Evolutionary conservation across 2,113 vertebrate species (phyloP).

Genomic region (Accipiter virgatus): DNA sequence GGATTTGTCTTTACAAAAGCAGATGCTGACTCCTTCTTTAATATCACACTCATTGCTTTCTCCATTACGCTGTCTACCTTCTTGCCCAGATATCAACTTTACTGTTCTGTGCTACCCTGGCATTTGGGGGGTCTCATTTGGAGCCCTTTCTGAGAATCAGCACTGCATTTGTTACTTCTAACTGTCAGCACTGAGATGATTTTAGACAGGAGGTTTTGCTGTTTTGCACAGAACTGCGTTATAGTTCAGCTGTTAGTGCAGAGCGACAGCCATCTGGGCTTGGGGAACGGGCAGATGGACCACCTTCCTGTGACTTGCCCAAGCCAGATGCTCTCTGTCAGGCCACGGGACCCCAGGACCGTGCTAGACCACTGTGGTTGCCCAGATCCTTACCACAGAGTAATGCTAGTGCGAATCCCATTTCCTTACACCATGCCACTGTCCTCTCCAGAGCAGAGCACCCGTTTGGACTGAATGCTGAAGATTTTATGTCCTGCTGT

Average conservation of each 20-base stretch:
- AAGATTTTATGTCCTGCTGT: background rate
- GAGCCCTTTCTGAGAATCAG: background rate
- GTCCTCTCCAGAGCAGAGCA: background rate
- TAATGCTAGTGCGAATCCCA: accelerated
- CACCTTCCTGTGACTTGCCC: background rate
- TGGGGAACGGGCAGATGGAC: background rate
- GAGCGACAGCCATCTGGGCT: background rate
- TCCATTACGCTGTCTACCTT: background rate
- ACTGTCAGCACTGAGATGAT: background rate
- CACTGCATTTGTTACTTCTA: background rate
- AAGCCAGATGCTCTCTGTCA: background rate
- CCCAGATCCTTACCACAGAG: background rate
- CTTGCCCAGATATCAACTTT: background rate
- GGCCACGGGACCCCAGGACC: background rate
- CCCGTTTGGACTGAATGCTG: background rate
- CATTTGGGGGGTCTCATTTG: background rate
- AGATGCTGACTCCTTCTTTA: background rate
- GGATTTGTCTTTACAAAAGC: background rate
- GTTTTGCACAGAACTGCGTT: background rate
- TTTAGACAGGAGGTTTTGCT: background rate
- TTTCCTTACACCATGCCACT: background rate
- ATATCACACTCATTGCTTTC: background rate
- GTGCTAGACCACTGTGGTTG: background rate
- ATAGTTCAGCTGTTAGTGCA: background rate
- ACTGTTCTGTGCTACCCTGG: background rate